Evolutionary conservation across 2,113 vertebrate genomes (phyloP).

Genomic region (Eublepharis macularius): DNA sequence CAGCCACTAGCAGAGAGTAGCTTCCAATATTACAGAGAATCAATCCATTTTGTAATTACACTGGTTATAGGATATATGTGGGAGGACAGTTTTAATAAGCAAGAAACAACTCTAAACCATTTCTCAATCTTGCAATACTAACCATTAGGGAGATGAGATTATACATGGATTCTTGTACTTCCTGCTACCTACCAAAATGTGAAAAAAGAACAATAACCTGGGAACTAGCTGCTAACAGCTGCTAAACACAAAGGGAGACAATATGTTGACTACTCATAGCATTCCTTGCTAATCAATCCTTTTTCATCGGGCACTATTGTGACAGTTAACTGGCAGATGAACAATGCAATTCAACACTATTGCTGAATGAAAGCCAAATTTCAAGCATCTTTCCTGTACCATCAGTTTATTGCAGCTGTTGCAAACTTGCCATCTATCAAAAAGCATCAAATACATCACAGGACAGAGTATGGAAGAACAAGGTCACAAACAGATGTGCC

Average conservation of each 20-base stretch:
- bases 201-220: background rate
- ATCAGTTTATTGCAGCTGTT: background rate
- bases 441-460: conserved; percentile 1
- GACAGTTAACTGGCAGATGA: background rate
- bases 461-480: background rate
- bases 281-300: background rate
- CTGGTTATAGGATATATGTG: background rate
- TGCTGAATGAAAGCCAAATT: background rate
- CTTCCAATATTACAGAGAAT: background rate
- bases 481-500: background rate
- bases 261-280: background rate
- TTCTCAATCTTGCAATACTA: background rate
- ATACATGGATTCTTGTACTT: accelerated
- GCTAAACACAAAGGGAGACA: accelerated
- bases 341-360: background rate
- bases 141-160: background rate
- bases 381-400: background rate
- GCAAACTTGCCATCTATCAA: conserved; percentile 1
- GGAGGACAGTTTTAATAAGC: background rate
- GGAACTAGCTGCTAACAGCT: background rate
- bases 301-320: background rate
- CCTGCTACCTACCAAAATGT: background rate
- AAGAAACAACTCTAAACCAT: conserved; percentile 3
- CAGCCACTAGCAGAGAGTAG: background rate
- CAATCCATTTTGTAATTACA: background rate